Evolutionary conservation across 2,797 vertebrate species (phyloP).

Genomic region (Potorous gilbertii): DNA sequence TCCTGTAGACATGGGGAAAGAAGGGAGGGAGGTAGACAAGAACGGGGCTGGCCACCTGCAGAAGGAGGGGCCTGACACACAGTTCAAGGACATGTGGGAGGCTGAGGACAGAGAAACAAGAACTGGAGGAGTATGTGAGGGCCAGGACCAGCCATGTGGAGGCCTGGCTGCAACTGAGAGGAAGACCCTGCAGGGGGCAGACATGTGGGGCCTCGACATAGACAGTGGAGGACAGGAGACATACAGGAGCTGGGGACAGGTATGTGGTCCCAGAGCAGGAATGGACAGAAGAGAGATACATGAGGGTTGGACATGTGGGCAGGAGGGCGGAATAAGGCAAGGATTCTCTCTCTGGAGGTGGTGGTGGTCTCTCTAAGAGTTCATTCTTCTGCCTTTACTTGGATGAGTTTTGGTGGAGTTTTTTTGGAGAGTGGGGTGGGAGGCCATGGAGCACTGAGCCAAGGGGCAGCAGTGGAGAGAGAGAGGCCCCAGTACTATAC

Average conservation of each 20-base stretch:
- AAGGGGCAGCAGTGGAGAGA: background rate
- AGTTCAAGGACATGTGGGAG: background rate
- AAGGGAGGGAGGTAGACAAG: background rate
- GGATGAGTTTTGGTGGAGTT: background rate
- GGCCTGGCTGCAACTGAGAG: background rate
- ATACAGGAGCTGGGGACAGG: background rate
- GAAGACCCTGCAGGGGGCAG: background rate
- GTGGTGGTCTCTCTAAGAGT: background rate
- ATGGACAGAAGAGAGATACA: background rate
- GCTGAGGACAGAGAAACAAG: background rate
- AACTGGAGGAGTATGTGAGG: background rate
- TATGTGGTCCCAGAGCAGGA: background rate
- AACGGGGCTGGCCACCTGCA: background rate
- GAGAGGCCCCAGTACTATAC: background rate
- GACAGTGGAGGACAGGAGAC: background rate
- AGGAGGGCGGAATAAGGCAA: background rate
- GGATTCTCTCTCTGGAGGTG: background rate
- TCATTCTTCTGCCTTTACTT: background rate
- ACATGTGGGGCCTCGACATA: background rate
- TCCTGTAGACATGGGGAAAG: background rate
- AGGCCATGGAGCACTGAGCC: background rate
- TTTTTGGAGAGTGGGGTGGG: background rate
- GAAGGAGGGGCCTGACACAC: background rate
- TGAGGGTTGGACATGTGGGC: background rate
- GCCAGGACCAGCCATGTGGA: background rate